Base-by-base conservation (phyloP, 2,797 vertebrate genomes). In the Xenopus petersii region DNA sequence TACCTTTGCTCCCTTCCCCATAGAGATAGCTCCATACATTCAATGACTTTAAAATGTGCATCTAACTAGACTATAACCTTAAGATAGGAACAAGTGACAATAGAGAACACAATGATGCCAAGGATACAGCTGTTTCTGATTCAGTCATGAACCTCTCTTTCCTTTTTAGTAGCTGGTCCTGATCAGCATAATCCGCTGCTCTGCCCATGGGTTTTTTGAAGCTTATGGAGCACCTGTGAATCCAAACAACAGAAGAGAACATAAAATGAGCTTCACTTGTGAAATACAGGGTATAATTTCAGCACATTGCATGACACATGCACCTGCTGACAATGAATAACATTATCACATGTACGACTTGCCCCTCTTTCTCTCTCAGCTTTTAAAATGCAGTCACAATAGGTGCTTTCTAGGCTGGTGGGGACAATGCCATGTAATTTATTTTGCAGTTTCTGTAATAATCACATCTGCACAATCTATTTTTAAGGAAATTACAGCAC, bases 401-500 rank as follows among this genome's bases (percentile, higher is more conserved):
- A 74, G 77, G 76, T 51, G 71, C 62, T 68, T 79, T 79, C 77
- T 33, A 66, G 67, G 67, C 71, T 79, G 74, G 67, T 79, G 62
- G 77, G 61, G 71, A 74, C 70, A 67, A 73, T 74, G 71, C 71
- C 71, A 66, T 47, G 13, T 70, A 12, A 17, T 69, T 58, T 68
- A 12, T 67, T 67, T 55, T 56, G 65, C 74, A 70, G 66, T 70
- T 73, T 64, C 62, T 74, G 62, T 79, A 74, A 79, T 74, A 79
- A 78, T 78, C 73, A 79, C 77, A 79, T 74, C 77, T 74, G 71
- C 67, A 66, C 71, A 79, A 74, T 79, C 71, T 79, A 74, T 65
- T 79, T 78, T 79, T 79, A 79, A 79, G 77, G 77, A 79, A 79
- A 79, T 79, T 74, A 71, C 77, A 70, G 67, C 77, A 79, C 71